Conservation (phyloP, 1,140 invertebrate genomes). For the Zophobas morio region DNA sequence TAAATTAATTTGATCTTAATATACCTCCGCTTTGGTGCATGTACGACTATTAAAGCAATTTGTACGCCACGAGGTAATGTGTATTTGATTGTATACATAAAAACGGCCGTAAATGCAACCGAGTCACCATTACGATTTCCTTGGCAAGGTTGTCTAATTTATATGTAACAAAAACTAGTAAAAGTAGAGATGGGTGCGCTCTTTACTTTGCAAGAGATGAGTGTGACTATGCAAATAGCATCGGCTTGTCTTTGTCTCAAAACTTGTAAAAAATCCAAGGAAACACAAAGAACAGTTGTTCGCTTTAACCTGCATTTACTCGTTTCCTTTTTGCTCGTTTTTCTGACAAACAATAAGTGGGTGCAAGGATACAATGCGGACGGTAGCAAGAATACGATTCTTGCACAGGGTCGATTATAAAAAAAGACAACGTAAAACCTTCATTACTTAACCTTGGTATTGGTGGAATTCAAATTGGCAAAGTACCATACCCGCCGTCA, state of each 20-base stretch:
- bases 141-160: slow-evolving; percentile 31
- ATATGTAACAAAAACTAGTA: slow-evolving; percentile 26
- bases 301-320: neutral
- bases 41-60: slow-evolving; percentile 32
- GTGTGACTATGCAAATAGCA: slow-evolving; percentile 1
- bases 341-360: slow-evolving; percentile 1
- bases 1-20: slow-evolving; percentile 31
- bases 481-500: neutral
- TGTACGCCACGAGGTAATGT: slow-evolving; percentile 31
- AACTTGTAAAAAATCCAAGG: slow-evolving; percentile 9
- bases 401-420: slow-evolving; percentile 1
- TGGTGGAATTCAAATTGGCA: neutral
- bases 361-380: slow-evolving; percentile 1
- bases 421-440: neutral
- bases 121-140: slow-evolving; percentile 29
- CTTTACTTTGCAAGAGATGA: slow-evolving; percentile 4
- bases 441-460: neutral
- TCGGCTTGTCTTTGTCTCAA: slow-evolving; percentile 13
- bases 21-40: slow-evolving; percentile 14
- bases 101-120: slow-evolving; percentile 22
- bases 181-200: slow-evolving; percentile 2
- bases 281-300: slow-evolving; percentile 17
- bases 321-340: neutral
- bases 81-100: slow-evolving; percentile 40
- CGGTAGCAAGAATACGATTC: neutral